Evolutionary conservation across 2,888 invertebrate genomes (phyloP).

Genomic region (Pachydiplax longipennis): DNA sequence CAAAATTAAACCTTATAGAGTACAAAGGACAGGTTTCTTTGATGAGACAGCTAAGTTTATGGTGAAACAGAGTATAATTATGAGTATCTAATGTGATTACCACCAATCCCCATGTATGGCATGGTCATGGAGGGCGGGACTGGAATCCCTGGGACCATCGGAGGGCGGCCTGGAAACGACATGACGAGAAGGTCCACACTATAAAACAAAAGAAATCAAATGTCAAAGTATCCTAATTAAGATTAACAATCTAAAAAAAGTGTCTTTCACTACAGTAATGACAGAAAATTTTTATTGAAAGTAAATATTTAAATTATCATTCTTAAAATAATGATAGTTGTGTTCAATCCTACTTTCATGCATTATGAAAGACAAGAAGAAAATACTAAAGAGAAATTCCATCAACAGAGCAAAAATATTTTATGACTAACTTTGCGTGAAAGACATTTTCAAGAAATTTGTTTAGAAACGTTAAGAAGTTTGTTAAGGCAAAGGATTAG

Average conservation of each 20-base stretch:
- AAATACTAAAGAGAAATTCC: no score
- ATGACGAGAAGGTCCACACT: conserved; percentile 61
- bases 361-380: no score
- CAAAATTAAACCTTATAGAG: no score
- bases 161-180: conserved; percentile 90
- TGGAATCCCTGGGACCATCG: conserved; percentile 77
- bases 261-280: no score
- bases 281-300: no score
- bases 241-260: neutral
- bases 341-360: no score
- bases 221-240: neutral
- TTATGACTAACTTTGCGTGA: no score
- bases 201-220: conserved; percentile 11
- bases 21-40: no score
- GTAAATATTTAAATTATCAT: no score
- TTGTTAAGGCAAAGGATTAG: neutral
- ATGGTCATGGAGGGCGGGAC: conserved; percentile 62
- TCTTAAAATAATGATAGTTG: no score
- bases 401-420: no score
- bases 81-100: conserved; percentile 49
- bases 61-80: neutral
- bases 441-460: no score
- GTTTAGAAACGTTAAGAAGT: neutral
- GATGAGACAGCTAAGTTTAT: neutral
- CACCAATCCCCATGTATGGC: conserved; percentile 61